Evolutionary conservation across 2,797 vertebrate genomes (phyloP).

Genomic region (Manis crassicaudata): DNA sequence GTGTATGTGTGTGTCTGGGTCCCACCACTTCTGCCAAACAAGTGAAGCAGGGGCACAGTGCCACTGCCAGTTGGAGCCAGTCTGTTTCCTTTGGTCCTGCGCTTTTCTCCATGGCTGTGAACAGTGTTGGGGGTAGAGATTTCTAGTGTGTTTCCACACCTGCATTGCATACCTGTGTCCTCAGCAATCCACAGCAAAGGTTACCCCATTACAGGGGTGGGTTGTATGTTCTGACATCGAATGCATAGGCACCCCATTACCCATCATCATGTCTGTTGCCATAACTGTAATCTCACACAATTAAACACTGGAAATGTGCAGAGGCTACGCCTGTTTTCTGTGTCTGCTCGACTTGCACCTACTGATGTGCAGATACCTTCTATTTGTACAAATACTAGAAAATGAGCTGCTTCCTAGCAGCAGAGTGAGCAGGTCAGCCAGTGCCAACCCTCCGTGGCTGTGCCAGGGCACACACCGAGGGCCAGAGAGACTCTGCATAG

Average conservation of each 20-base stretch:
- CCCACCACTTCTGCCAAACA: too few relatives aligned
- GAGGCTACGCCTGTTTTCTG: neutral
- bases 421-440: neutral
- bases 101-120: neutral
- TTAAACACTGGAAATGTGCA: neutral
- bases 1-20: neutral
- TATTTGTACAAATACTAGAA: conserved; percentile 21
- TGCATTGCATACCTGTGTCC: neutral
- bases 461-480: neutral
- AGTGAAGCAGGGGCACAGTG: neutral
- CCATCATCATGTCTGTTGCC: neutral
- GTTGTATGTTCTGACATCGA: neutral
- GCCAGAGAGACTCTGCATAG: neutral
- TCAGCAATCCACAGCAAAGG: neutral
- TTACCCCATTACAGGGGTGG: neutral
- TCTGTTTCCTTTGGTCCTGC: neutral
- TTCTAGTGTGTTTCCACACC: neutral
- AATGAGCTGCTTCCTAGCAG: neutral
- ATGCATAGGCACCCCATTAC: neutral
- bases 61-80: neutral
- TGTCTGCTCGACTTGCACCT: neutral
- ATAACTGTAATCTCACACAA: neutral
- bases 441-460: rapidly evolving
- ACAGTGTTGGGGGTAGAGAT: neutral
- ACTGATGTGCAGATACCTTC: neutral